Evolutionary conservation across 2,113 vertebrate species (phyloP).

Genomic region (Oostethus manadensis): DNA sequence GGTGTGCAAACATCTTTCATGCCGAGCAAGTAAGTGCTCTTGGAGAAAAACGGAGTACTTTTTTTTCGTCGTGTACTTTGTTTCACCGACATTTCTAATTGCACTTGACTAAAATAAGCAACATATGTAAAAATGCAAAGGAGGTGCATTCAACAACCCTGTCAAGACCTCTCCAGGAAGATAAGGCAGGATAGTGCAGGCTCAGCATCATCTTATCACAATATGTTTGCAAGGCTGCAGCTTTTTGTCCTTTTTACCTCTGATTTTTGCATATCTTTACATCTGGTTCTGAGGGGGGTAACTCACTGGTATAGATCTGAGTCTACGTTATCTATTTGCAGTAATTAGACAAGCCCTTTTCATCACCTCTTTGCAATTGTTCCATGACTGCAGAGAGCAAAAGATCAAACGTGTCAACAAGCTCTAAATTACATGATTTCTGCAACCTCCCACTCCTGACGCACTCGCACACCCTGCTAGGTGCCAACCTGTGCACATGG

Average conservation of each 20-base stretch:
- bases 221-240: background rate
- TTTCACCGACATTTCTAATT: background rate
- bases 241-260: constrained; percentile 25
- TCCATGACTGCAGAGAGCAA: constrained; percentile 23
- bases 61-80: background rate
- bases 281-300: constrained; percentile 17
- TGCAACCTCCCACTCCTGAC: constrained; percentile 36
- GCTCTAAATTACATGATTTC: constrained; percentile 41
- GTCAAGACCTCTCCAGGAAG: constrained; percentile 28
- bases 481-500: constrained; percentile 30
- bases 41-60: background rate
- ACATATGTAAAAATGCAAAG: background rate
- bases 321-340: constrained; percentile 25
- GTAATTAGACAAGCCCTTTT: constrained; percentile 46
- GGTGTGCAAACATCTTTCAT: constrained; percentile 5
- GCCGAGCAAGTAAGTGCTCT: constrained; percentile 5
- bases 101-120: background rate
- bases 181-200: constrained; percentile 20
- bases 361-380: constrained; percentile 25
- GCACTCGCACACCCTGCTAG: constrained; percentile 16
- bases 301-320: constrained; percentile 20
- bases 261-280: constrained; percentile 13
- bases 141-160: constrained; percentile 15
- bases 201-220: constrained; percentile 38
- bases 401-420: constrained; percentile 30